phyloP scores from a whole-genome alignment of 2,797 vertebrate genomes.

The Lagodon rhomboides region DNA sequence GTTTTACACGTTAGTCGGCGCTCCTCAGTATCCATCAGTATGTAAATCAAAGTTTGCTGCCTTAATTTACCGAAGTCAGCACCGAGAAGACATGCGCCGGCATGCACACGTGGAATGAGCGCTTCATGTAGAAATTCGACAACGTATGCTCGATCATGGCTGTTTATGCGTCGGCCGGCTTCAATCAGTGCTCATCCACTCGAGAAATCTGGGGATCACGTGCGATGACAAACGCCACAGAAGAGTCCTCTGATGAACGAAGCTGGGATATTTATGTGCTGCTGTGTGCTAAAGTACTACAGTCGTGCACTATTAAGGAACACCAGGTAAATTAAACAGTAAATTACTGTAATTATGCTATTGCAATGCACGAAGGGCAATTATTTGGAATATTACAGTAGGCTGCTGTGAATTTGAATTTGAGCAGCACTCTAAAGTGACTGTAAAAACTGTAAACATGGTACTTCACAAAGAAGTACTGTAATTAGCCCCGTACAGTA shows the following conservation, averaged over 20 bases:
- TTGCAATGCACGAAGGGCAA: too few relatives aligned
- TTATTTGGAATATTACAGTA: too few relatives aligned
- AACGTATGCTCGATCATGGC: slow-evolving; percentile 28
- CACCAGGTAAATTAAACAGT: too few relatives aligned
- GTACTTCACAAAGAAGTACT: too few relatives aligned
- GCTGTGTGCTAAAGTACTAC: neutral
- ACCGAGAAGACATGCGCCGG: neutral
- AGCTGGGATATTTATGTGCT: neutral
- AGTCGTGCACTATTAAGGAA: too few relatives aligned
- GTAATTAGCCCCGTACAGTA: too few relatives aligned
- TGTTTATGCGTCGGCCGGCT: slow-evolving; percentile 28
- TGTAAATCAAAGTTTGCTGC: slow-evolving; percentile 38
- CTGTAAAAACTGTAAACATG: too few relatives aligned
- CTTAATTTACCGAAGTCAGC: slow-evolving; percentile 13
- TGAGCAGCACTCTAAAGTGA: too few relatives aligned
- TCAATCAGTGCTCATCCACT: slow-evolving; percentile 20
- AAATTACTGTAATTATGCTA: too few relatives aligned
- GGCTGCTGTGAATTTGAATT: too few relatives aligned
- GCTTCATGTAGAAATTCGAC: slow-evolving; percentile 19
- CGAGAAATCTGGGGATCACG: slow-evolving; percentile 43
- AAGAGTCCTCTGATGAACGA: slow-evolving; percentile 4
- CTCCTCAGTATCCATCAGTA: slow-evolving; percentile 25
- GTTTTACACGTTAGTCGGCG: slow-evolving; percentile 40
- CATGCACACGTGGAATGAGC: slow-evolving; percentile 1
- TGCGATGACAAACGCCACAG: slow-evolving; percentile 3